Evolutionary conservation across 2,888 invertebrate genomes (phyloP).

Genomic region (Xylota segnis): DNA sequence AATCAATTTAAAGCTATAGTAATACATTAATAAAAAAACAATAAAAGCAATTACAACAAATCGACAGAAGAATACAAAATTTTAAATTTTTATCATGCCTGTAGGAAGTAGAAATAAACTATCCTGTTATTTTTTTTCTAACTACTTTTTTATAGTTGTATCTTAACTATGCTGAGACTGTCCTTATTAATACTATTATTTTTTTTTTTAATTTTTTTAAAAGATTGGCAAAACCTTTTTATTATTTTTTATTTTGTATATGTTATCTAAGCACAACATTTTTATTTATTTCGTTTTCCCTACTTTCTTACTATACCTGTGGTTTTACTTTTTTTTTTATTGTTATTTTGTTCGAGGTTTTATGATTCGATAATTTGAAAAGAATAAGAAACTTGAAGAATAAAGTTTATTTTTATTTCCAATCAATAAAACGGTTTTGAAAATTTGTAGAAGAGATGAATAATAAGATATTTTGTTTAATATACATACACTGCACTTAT

Average conservation of each 20-base stretch:
- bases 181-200: background rate
- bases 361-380: conserved; percentile 36
- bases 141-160: conserved; percentile 16
- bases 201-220: conserved; percentile 9
- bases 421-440: background rate
- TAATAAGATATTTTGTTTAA: background rate
- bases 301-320: conserved; percentile 34
- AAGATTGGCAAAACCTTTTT: conserved; percentile 48
- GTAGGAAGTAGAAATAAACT: conserved; percentile 50
- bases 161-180: conserved; percentile 52
- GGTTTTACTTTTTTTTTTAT: conserved; percentile 50
- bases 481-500: background rate
- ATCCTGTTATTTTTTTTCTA: conserved; percentile 37
- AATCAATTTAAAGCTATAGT: conserved; percentile 64
- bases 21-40: conserved; percentile 59
- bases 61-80: conserved; percentile 49
- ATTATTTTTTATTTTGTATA: conserved; percentile 46
- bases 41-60: conserved; percentile 47
- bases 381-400: conserved; percentile 24
- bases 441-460: background rate
- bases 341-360: conserved; percentile 42
- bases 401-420: conserved; percentile 10
- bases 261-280: conserved; percentile 51
- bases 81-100: conserved; percentile 54
- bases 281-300: conserved; percentile 59